Evolutionary conservation across 2,888 invertebrate genomes (phyloP).

Genomic region (Dicycla oo): DNA sequence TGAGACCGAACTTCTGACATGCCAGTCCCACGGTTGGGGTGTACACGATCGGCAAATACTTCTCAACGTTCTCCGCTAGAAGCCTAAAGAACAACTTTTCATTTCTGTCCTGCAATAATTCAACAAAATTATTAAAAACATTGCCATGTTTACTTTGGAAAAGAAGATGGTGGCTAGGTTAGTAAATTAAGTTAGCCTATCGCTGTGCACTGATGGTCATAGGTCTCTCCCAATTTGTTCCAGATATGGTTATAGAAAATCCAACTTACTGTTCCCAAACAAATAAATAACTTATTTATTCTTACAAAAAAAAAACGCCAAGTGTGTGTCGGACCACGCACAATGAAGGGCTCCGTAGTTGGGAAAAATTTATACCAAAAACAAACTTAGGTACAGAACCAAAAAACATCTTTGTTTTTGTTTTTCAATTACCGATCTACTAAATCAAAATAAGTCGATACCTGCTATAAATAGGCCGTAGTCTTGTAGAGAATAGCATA

Average conservation of each 20-base stretch:
- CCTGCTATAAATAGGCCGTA: background rate
- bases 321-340: too few species aligned
- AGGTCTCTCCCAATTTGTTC: background rate
- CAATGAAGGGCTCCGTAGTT: too few species aligned
- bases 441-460: background rate
- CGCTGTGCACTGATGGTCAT: background rate
- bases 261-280: background rate
- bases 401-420: background rate
- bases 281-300: background rate
- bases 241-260: background rate
- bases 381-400: too few species aligned
- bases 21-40: constrained; percentile 99
- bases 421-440: background rate
- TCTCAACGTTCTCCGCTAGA: constrained; percentile 97
- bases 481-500: background rate
- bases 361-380: too few species aligned
- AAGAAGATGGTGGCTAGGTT: too few species aligned
- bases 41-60: constrained; percentile 99
- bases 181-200: background rate
- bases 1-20: constrained; percentile 98
- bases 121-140: constrained; percentile 69
- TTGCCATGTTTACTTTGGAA: constrained; percentile 10
- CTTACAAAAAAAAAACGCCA: too few species aligned
- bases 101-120: constrained; percentile 95
- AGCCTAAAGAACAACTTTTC: constrained; percentile 98